Base-by-base conservation (phyloP, 2,888 invertebrate species). In the Ichneumoninae sp. region DNA sequence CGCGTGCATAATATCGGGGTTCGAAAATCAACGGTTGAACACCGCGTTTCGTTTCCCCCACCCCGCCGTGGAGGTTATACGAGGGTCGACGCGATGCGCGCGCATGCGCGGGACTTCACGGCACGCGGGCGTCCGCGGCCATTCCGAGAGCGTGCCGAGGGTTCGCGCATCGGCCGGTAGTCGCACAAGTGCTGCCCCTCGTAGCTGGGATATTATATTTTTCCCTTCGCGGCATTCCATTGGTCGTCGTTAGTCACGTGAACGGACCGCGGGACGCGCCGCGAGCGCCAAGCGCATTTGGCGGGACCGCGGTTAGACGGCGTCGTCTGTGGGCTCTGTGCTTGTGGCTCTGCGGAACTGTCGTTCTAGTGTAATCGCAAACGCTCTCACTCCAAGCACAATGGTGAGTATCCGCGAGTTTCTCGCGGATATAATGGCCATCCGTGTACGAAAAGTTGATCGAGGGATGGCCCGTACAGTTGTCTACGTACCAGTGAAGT, bases 401-500 rank as follows among this genome's bases (percentile, higher is more conserved):
- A 95, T 95, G 95, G 95, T 95, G 92, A 94, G 94, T 94, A 93
- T 93, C 92, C 91, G 91, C 90, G 91, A 94, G 93, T 92, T 94
- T 94, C 89, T 88, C 83, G 87, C 87, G 89, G 88, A 91, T 90
- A 89, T 90, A 88, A 83, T 85, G 83, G 88, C 89, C 93, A 93
- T 94, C 93, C 91, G 87, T 44, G 47, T 13, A 68, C 85, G 79
- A 86, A 83, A 87, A 86, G 85, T 69, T 78, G 87, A 89, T 83
- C 87, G 86, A 19, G 3, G 83, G 82, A 83, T 83, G 87, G 89
- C 88, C 88, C 44, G 71, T 87, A 89, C 84, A 89, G 89, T 94
- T 93, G 94, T 92, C 91, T 92, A 93, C 90, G 74, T 92, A 91
- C 95, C 95, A 95, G 94, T 95, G 90, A 95, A 95, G 94, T 96